Base-by-base conservation (phyloP, 2,888 invertebrate species). In the Hololepta plana region DNA sequence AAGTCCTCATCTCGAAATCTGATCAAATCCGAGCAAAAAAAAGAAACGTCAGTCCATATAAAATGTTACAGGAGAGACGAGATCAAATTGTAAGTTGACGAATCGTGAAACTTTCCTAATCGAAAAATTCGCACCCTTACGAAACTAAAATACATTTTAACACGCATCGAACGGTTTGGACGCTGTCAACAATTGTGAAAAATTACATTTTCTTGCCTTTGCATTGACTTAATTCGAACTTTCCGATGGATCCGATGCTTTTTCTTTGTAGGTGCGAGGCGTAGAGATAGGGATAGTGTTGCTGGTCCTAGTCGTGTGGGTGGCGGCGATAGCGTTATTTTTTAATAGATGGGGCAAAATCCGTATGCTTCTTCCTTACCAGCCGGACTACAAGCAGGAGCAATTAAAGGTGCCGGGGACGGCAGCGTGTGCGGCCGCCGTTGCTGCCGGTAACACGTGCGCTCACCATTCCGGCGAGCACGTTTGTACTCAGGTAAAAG, bases 321-420 rank as follows among this genome's bases (percentile, higher is more conserved):
- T 79, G 11, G 80, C 73, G n/a, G 82, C 82, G 12, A 82, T 84
- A 43, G 75, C 77, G 1, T 57, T 84, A 29, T 84, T 84, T 62
- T 82, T 84, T 62, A 81, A 82, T 51, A 69, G 82, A 31, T 84
- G 81, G 82, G 82, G 82, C 29, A 84, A 84, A 57, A 84, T 84
- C 34, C 69, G 87, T 23, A 87, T 87, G 85, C 60, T 88, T 39
- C 63, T 87, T 38, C 87, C 87, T 4, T 87, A 87, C 50, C 87
- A 87, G 46, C 87, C 87, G 7, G 84, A 85, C 50, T 87, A 85
- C 54, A 87, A 87, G 47, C 51, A 51, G 34, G 85, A 85, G 43
- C 84, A 85, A 49, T 57, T 85, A 26, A 84, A 85, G 62, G 73
- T 73, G 16, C 75, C 75, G 3, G 74, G 74, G 4, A 69, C 73